Conservation (phyloP, 2,113 vertebrate genomes). For the Pionites leucogaster region DNA sequence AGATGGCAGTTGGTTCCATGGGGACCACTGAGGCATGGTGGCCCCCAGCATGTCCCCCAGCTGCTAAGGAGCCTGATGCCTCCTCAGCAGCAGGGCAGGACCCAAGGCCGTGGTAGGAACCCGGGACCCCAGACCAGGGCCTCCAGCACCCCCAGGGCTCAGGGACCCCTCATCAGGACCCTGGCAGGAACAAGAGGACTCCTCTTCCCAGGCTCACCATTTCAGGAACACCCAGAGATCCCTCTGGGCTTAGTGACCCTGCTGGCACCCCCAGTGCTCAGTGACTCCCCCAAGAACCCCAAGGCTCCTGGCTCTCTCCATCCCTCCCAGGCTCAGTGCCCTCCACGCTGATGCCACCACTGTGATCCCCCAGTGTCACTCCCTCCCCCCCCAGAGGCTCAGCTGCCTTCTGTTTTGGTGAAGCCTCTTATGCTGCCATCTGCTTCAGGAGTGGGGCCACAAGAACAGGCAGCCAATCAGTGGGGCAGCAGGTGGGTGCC, state of each 20-base stretch:
- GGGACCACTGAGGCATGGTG: accelerated
- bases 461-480: not conserved
- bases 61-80: not conserved
- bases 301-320: not conserved
- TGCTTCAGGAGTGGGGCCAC: no score
- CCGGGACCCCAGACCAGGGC: not conserved
- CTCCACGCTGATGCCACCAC: not conserved
- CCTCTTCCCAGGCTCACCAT: not conserved
- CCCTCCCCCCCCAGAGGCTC: accelerated
- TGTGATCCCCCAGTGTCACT: accelerated
- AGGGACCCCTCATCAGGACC: not conserved
- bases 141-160: not conserved
- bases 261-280: not conserved
- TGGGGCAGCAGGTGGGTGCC: no score
- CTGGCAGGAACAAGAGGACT: not conserved
- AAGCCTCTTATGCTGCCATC: not conserved
- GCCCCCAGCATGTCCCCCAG: not conserved
- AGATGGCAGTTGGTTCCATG: not conserved
- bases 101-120: not conserved
- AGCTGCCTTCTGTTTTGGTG: not conserved
- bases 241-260: not conserved
- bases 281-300: not conserved
- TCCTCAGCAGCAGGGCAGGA: not conserved
- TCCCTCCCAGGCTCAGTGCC: accelerated
- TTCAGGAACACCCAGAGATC: not conserved